These are phyloP conservation scores for Gryon sp. DNA, from an alignment of 1,140 invertebrate genomes.

Conservation along the genomic window DNA sequence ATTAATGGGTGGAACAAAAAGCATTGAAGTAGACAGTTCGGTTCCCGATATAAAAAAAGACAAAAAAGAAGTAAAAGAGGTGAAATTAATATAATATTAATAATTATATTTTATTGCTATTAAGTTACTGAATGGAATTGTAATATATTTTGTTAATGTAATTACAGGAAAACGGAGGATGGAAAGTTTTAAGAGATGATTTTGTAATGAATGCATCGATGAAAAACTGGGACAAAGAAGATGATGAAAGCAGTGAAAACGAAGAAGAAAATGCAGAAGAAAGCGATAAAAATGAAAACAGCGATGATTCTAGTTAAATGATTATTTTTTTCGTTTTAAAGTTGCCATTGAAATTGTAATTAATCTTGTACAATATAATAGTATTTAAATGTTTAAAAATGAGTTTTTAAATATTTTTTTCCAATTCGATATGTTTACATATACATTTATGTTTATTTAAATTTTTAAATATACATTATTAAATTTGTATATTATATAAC, in stretches of 20 bases:
- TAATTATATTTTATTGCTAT: too few species aligned
- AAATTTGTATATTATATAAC: too few species aligned
- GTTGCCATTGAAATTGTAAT: not conserved
- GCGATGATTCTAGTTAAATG: constrained; percentile 16
- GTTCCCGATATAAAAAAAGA: constrained; percentile 38
- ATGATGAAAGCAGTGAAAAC: constrained; percentile 56
- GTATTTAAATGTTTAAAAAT: too few species aligned
- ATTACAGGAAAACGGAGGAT: constrained; percentile 71
- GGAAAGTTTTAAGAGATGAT: constrained; percentile 87
- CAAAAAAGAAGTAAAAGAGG: constrained; percentile 30
- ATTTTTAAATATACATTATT: too few species aligned
- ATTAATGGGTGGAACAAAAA: constrained; percentile 86
- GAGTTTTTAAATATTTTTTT: too few species aligned
- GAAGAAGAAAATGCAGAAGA: constrained; percentile 6
- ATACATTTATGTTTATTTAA: too few species aligned
- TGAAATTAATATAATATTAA: not conserved
- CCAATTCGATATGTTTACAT: too few species aligned
- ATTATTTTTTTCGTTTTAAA: not conserved
- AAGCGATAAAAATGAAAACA: constrained; percentile 27
- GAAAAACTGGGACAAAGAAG: constrained; percentile 94
- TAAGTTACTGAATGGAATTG: too few species aligned
- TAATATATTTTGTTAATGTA: too few species aligned
- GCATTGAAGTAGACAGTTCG: constrained; percentile 64
- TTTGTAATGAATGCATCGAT: constrained; percentile 93
- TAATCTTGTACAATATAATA: too few species aligned